Evolutionary conservation across 2,797 vertebrate species (phyloP), one percentile per base, ranked within the genome.

Genomic region (Muscicapa comitata): DNA sequence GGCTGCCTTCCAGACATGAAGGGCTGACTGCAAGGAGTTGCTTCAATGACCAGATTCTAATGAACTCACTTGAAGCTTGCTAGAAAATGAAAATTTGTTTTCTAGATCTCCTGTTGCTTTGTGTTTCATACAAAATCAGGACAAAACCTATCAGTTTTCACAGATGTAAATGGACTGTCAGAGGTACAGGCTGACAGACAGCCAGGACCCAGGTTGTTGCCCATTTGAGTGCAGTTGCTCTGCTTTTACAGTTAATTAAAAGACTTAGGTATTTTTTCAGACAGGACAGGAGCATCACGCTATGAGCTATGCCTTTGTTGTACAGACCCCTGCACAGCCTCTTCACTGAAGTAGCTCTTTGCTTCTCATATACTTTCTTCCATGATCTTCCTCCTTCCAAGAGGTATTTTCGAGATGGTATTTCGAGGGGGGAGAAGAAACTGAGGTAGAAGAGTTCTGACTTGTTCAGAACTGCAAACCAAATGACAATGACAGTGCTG

Each of bases 181-280:
- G 59, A 89, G n/a, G 43, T 42, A 42, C 42, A 31, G 59, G 40
- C 42, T 81, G 71, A 77, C 51, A 67, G 82, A 2, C 26, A 78
- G 33, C 14, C 45, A 33, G 25, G 59, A 33, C 55, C 33, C 33
- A n/a, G 21, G n/a, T 33, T 0, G 0, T 18, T 53, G 38, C 26
- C 1, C 10, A 45, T 55, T 33, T 40, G 25, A 85, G 53, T 0
- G 1, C n/a, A 65, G 78, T 50, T 77, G 38, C 42, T 82, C 66
- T 83, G 53, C 62, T 91, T 93, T 75, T 58, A 72, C 21, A 43
- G 40, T 55, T 71, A 65, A 54, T 26, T 4, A 61, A 73, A 78
- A 61, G 13, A 47, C 57, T 53, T 53, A 57, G 78, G 61, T 47
- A 11, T 42, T 63, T 70, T 75, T 85, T 89, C 45, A 86, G 75